A percentile compares a stretch with the other conserved stretches of the same genome.
Conservation (phyloP, 2,113 vertebrate species). For the Sturnus vulgaris region DNA sequence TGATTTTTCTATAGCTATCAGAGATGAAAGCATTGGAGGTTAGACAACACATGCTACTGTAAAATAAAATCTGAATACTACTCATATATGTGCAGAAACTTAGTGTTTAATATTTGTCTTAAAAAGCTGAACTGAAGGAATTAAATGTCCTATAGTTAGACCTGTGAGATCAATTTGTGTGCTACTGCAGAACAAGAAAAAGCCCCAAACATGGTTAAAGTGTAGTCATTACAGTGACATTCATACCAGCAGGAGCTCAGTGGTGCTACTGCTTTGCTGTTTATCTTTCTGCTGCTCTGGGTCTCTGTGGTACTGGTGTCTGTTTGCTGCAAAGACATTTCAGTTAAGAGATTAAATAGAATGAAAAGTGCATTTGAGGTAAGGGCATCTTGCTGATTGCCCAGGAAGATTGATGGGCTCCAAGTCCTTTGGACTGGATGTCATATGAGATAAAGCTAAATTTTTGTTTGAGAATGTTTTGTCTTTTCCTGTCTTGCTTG, state of each 20-base stretch:
- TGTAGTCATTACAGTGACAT: not conserved
- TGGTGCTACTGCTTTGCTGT: not conserved
- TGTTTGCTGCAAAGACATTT: not conserved
- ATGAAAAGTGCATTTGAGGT: not conserved
- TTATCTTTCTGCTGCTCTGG: not conserved
- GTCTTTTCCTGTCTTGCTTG: not conserved
- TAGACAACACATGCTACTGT: not conserved
- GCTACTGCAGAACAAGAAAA: not conserved
- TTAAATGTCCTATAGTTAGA: not conserved
- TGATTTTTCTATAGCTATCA: conserved; percentile 13
- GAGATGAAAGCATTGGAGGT: not conserved
- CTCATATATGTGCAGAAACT: not conserved
- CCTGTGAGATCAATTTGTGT: not conserved
- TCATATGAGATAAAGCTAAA: not conserved
- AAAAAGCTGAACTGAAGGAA: not conserved
- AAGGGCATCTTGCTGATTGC: not conserved
- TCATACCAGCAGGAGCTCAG: not conserved
- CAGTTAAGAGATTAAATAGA: not conserved
- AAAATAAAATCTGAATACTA: not conserved
- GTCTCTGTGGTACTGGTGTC: not conserved
- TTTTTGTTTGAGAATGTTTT: not conserved
- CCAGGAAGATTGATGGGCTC: not conserved
- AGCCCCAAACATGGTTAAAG: not conserved
- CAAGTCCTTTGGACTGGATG: not conserved
- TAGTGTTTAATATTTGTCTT: not conserved